Percentiles rank a stretch among this genome's conserved stretches.
Evolutionary conservation across 35 echinoderm and acorn worm genomes (phyloP).

Genomic region (Lytechinus variegatus): DNA sequence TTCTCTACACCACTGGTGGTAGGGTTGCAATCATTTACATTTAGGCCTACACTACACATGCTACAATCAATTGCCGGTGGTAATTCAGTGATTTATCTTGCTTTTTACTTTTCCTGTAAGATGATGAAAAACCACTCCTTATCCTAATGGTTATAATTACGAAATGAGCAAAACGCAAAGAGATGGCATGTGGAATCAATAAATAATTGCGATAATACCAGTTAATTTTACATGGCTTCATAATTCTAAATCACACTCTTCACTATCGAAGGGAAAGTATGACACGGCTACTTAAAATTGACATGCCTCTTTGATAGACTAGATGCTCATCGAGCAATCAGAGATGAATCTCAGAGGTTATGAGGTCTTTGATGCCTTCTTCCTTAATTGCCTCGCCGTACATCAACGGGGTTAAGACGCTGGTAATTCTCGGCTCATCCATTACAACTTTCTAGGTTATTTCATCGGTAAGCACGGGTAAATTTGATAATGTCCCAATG

Average conservation of each 20-base stretch:
- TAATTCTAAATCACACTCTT: background rate
- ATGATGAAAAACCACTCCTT: too few relatives aligned
- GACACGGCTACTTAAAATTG: background rate
- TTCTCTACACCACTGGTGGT: too few relatives aligned
- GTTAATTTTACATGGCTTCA: background rate
- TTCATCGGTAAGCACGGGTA: background rate
- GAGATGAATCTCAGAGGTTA: too few relatives aligned
- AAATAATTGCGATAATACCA: background rate
- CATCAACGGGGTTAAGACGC: background rate
- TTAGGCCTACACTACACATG: too few relatives aligned
- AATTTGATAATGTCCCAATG: background rate
- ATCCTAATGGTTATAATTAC: background rate
- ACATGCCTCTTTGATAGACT: background rate
- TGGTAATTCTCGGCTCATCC: background rate
- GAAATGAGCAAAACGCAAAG: background rate
- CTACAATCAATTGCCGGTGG: too few relatives aligned
- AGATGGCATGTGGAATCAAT: background rate
- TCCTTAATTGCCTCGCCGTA: background rate
- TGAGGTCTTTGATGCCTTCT: background rate
- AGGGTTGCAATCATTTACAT: too few relatives aligned
- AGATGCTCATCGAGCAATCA: background rate
- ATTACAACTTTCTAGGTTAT: slow-evolving; percentile 3
- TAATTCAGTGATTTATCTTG: too few relatives aligned
- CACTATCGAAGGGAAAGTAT: background rate
- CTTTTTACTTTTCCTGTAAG: too few relatives aligned